Conservation (phyloP, 2,888 invertebrate genomes). For the Sarcophaga carnaria region DNA sequence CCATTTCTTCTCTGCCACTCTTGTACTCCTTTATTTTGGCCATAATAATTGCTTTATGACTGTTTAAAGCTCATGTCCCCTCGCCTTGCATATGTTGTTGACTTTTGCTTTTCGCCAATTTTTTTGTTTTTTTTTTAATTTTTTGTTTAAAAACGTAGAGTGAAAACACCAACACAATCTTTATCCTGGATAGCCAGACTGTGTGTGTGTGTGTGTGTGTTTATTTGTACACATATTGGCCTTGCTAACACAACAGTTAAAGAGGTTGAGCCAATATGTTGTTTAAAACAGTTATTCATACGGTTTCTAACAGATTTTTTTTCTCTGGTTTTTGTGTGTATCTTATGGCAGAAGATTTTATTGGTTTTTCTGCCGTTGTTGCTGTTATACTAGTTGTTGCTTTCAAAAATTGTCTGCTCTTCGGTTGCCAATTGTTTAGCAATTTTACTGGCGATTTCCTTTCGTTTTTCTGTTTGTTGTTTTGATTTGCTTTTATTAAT, state of each 20-base stretch:
- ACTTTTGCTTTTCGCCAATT: conserved; percentile 62
- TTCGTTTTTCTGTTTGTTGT: conserved; percentile 11
- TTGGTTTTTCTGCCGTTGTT: conserved; percentile 33
- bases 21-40: conserved; percentile 17
- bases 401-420: conserved; percentile 47
- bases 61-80: conserved; percentile 28
- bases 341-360: conserved; percentile 53
- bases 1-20: conserved; percentile 4
- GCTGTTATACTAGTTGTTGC: conserved; percentile 19
- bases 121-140: conserved; percentile 30
- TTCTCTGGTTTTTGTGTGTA: conserved; percentile 22
- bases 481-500: neutral
- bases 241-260: conserved; percentile 29
- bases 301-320: neutral
- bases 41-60: conserved; percentile 67
- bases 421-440: conserved; percentile 63
- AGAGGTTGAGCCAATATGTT: conserved; percentile 55
- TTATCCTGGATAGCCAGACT: neutral
- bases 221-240: neutral
- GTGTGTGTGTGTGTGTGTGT: neutral
- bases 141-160: neutral
- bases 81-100: conserved; percentile 45
- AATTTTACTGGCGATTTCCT: conserved; percentile 51
- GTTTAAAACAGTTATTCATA: conserved; percentile 59
- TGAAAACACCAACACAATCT: conserved; percentile 11